Evolutionary conservation across 2,888 invertebrate species (phyloP).

Genomic region (Drosophila ochracea): DNA sequence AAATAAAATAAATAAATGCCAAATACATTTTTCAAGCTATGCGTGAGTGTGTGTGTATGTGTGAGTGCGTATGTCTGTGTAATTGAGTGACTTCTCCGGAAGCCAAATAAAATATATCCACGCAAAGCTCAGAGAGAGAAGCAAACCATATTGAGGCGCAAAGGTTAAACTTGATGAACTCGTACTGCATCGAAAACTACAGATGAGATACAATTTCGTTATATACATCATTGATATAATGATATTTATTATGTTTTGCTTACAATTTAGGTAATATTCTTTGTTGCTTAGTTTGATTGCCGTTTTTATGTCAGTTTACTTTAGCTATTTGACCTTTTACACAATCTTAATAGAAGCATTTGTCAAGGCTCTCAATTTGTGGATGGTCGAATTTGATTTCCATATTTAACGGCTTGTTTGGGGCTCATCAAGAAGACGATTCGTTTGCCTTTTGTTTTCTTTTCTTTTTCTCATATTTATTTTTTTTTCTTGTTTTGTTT

Average conservation of each 20-base stretch:
- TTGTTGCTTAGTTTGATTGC: neutral
- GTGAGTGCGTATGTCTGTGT: neutral
- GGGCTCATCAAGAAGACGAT: slow-evolving; percentile 38
- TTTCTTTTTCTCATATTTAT: slow-evolving; percentile 14
- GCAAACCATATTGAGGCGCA: neutral
- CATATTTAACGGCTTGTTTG: slow-evolving; percentile 64
- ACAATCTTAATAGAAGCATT: neutral
- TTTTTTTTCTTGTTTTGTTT: slow-evolving; percentile 14
- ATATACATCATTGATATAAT: neutral
- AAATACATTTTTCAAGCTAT: slow-evolving; percentile 54
- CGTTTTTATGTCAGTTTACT: neutral
- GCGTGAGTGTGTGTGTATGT: slow-evolving; percentile 5
- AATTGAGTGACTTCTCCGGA: slow-evolving; percentile 22
- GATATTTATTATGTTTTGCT: neutral
- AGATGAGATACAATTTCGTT: neutral
- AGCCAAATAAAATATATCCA: slow-evolving; percentile 7
- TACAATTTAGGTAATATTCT: neutral
- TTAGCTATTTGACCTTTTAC: neutral
- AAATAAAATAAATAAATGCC: slow-evolving; percentile 65
- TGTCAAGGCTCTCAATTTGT: slow-evolving; percentile 11
- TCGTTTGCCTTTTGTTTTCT: slow-evolving; percentile 19
- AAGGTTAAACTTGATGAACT: neutral
- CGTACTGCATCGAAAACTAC: neutral
- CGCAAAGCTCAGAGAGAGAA: neutral
- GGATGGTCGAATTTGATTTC: slow-evolving; percentile 32